A percentile compares a stretch with the other conserved stretches of the same genome.
phyloP scores from a whole-genome alignment of 1,140 invertebrate genomes.

The Pissodes strobi region DNA sequence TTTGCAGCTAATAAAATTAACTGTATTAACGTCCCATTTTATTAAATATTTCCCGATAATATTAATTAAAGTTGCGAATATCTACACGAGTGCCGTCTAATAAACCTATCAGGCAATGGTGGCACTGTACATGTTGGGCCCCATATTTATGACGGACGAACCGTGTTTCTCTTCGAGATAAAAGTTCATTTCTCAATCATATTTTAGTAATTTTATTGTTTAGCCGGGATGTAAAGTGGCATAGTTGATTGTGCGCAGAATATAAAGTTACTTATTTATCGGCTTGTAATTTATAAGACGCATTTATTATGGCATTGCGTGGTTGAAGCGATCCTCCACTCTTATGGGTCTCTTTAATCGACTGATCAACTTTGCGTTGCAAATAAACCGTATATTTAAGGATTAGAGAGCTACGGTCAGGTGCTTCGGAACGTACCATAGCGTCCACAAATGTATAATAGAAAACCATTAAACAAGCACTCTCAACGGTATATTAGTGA shows the following conservation, averaged over 20 bases:
- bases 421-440: no score
- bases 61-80: constrained; percentile 34
- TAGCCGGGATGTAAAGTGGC: constrained; percentile 54
- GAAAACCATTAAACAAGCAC: no score
- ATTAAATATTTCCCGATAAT: constrained; percentile 38
- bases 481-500: no score
- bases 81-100: constrained; percentile 27
- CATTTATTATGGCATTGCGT: constrained; percentile 55
- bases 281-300: constrained; percentile 55
- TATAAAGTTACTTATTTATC: constrained; percentile 58
- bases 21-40: constrained; percentile 30
- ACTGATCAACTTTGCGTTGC: constrained; percentile 32
- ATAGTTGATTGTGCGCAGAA: constrained; percentile 56
- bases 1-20: constrained; percentile 8
- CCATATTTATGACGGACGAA: constrained; percentile 51
- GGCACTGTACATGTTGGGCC: constrained; percentile 37
- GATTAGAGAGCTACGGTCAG: constrained; percentile 13
- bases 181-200: constrained; percentile 56
- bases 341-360: constrained; percentile 36
- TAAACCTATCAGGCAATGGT: constrained; percentile 33
- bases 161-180: constrained; percentile 51
- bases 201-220: constrained; percentile 58
- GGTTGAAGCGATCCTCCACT: constrained; percentile 42
- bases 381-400: constrained; percentile 21
- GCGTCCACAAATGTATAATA: no score